Percentiles rank a stretch among this genome's conserved stretches.
These are phyloP conservation scores for Drosophila parabipectinata DNA, from an alignment of 1,140 invertebrate species.

Conservation along the genomic window DNA sequence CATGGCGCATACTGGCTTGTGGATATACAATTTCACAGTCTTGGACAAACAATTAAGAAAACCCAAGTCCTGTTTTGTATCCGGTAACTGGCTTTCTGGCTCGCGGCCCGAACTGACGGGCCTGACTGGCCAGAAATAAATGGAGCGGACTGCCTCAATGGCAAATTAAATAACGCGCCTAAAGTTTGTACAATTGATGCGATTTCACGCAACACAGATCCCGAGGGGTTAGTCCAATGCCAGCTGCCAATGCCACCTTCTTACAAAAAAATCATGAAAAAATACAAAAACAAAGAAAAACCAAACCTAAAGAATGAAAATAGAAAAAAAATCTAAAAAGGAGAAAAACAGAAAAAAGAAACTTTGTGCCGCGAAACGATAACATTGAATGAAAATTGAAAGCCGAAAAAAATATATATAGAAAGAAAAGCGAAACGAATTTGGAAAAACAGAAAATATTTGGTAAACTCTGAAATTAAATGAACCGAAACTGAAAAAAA, in stretches of 20 bases:
- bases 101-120: constrained; percentile 3
- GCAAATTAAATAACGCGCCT: constrained; percentile 81
- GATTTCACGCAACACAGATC: constrained; percentile 74
- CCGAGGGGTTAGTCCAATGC: constrained; percentile 38
- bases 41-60: constrained; percentile 44
- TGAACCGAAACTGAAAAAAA: constrained; percentile 54
- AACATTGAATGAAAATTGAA: constrained; percentile 66
- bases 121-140: constrained; percentile 61
- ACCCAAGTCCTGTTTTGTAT: constrained; percentile 12
- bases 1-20: constrained; percentile 6
- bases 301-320: constrained; percentile 30
- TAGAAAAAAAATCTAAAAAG: constrained; percentile 30
- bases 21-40: constrained; percentile 24
- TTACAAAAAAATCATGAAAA: constrained; percentile 11
- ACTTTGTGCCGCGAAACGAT: constrained; percentile 34
- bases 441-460: constrained; percentile 34
- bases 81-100: constrained; percentile 4
- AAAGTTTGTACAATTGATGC: constrained; percentile 82
- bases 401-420: constrained; percentile 52
- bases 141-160: constrained; percentile 78
- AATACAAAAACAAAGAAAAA: constrained; percentile 4
- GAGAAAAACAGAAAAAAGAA: constrained; percentile 11
- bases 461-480: constrained; percentile 54
- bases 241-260: constrained; percentile 18
- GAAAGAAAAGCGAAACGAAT: constrained; percentile 52